Percentiles rank a stretch among this genome's conserved stretches.
Evolutionary conservation across 2,888 invertebrate genomes (phyloP).

Genomic region (Abrostola triplasia): DNA sequence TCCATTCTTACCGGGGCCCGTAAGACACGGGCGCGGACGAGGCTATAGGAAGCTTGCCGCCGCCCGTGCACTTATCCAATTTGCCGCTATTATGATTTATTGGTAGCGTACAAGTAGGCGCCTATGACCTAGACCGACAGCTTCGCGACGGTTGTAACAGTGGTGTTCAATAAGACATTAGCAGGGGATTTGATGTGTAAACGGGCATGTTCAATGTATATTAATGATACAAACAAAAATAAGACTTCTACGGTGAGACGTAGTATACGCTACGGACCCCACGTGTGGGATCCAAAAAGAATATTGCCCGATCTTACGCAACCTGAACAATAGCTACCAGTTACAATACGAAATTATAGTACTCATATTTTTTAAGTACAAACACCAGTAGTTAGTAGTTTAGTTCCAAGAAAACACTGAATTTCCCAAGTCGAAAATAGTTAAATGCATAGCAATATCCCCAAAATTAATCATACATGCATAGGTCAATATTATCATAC

Average conservation of each 20-base stretch:
- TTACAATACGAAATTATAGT: no score
- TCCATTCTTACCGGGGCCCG: slow-evolving; percentile 62
- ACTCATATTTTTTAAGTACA: no score
- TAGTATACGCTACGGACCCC: no score
- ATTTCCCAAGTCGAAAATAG: no score
- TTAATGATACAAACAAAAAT: no score
- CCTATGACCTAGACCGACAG: slow-evolving; percentile 80
- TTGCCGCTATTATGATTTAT: slow-evolving; percentile 86
- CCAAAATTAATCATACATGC: neutral
- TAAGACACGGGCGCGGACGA: slow-evolving; percentile 73
- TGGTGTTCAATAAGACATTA: slow-evolving; percentile 38
- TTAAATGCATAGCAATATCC: no score
- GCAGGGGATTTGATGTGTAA: slow-evolving; percentile 7
- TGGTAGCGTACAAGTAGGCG: slow-evolving; percentile 75
- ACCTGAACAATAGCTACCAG: no score
- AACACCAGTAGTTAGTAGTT: no score
- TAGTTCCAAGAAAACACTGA: no score
- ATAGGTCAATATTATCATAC: neutral
- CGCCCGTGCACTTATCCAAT: slow-evolving; percentile 84
- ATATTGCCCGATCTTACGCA: neutral
- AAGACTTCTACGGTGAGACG: no score
- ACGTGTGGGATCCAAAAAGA: neutral
- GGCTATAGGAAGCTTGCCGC: slow-evolving; percentile 82
- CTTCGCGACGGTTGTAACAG: slow-evolving; percentile 35
- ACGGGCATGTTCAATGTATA: no score